Evolutionary conservation across 1,140 invertebrate genomes (phyloP), one percentile per base, ranked within the genome.

Genomic region (Galleria mellonella): DNA sequence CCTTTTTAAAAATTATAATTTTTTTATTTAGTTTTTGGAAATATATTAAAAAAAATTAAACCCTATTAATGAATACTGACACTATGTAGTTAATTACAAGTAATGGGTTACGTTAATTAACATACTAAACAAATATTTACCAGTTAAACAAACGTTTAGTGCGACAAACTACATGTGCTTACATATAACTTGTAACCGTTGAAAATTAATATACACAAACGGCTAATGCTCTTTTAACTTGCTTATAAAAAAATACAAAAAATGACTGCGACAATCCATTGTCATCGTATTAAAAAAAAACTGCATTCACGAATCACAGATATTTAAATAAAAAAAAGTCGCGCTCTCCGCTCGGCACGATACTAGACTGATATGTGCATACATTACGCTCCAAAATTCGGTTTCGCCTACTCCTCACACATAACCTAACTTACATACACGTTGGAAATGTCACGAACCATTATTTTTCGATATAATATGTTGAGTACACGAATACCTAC

Each of bases 401-500:
- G 52, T 55, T 45, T 54, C 13, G 23, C 15, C 33, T 43, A 47
- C 33, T 6, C 32, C 47, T 28, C 28, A 50, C 45, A 43, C 33
- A 54, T 62, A 51, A 54, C 51, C 40, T 63, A 70, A 56, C 50
- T 55, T 52, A 71, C 64, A 58, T 62, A 69, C 58, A 63, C 61
- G 65, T 56, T 73, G 72, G 72, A 76, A 76, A 73, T 73, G 74
- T 82, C 77, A 82, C 77, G 74, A 78, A 78, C 74, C 71, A 72
- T 82, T 69, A 62, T 50, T 60, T 50, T 47, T 65, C 56, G 55
- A 61, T 70, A 67, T n/a, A n/a, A n/a, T 55, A 62, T 53, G 72
- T 64, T 67, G 71, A 82, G 60, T 78, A 78, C 66, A 73, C 47
- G 44, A 35, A 57, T 62, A 66, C 47, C 51, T 55, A 69, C 47